Evolutionary conservation across 2,797 vertebrate species (phyloP), one percentile per base, ranked within the genome.

Genomic region (Falco novaeseelandiae): DNA sequence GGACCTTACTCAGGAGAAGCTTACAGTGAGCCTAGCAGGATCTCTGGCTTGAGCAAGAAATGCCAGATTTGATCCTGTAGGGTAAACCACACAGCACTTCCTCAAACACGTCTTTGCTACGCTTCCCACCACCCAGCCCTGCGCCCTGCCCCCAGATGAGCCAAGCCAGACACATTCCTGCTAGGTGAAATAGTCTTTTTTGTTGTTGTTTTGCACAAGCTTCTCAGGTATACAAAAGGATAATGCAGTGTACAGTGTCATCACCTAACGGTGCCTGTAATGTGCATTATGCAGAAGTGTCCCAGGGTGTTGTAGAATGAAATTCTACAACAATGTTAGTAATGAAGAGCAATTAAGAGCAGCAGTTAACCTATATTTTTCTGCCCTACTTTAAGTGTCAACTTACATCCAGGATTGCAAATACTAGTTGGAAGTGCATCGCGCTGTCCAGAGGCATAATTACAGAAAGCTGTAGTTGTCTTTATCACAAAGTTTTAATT

Each of bases 401-500:
- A 14, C 51, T 65, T 87, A 94, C 44, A 88, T 32, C 36, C 52
- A 77, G 70, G 72, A 92, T 78, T 94, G 86, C 57, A 96, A 82
- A 90, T 85, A 54, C 65, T 65, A 63, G 54, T 40, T 93, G 65
- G 76, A 91, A 95, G 27, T 48, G 13, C 30, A 72, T 76, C 0
- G 0, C 63, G 32, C 62, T 92, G 94, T 95, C 96, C 93, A 92
- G 88, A 89, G 93, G 87, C 83, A n/a, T 97, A 97, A 97, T 97
- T 97, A 90, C 78, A 91, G 81, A 97, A 91, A 91, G 54, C 76
- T 90, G 84, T 87, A 93, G 66, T 54, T 95, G 66, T 86, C 84
- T 90, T 91, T 91, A 76, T 97, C 93, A 92, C 42, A 30, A 90
- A 83, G 73, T 96, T 96, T 96, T 97, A 97, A 97, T 98, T 97